Base-by-base conservation (phyloP, 2,113 vertebrate species). In the Aldabrachelys gigantea region DNA sequence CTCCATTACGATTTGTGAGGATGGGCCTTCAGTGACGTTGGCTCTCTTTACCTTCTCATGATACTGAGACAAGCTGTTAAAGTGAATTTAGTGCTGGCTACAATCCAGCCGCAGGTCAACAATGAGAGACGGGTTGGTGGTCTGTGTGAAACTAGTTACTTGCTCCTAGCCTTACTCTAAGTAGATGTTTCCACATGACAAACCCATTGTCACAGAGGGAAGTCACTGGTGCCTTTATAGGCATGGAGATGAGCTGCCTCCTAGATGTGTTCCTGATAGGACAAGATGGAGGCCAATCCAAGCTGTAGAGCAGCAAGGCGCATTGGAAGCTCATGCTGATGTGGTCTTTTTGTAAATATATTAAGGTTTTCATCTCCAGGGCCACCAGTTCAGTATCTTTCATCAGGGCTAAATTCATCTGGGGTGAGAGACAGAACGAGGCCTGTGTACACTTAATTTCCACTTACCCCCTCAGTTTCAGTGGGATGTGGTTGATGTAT, bases 371-470 rank as follows among this genome's bases (percentile, higher is more conserved):
- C 1, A 0, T 84, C 82, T 89, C 89, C 78, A 83, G 88, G 85
- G 50, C 75, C 62, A 10, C 84, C 16, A 76, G 69, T 94, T 89
- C 53, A 54, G 8, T 22, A 54, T 8, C 53, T 54, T 54, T 54
- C 53, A 22, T 22, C 21, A 54, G 53, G 96, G 12, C 13, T 72
- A 91, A 94, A 89, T 91, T 62, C 62, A 93, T 85, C 75, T 84
- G 82, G 52, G 47, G 41, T 92, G 91, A 95, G 86, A 91, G 82
- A 44, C 29, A 94, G 82, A 89, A 91, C 91, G 86, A 91, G 96
- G 95, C 95, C 94, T 90, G 94, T 86, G 93, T 91, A 94, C 92
- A 88, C 44, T 80, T 92, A 0, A 0, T 59, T 85, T 35, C 1
- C 7, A 62, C 29, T 79, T 83, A 75, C 3, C 1, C 24, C 56